Evolutionary conservation across 2,797 vertebrate genomes (phyloP).

Genomic region (Dryobates pubescens): DNA sequence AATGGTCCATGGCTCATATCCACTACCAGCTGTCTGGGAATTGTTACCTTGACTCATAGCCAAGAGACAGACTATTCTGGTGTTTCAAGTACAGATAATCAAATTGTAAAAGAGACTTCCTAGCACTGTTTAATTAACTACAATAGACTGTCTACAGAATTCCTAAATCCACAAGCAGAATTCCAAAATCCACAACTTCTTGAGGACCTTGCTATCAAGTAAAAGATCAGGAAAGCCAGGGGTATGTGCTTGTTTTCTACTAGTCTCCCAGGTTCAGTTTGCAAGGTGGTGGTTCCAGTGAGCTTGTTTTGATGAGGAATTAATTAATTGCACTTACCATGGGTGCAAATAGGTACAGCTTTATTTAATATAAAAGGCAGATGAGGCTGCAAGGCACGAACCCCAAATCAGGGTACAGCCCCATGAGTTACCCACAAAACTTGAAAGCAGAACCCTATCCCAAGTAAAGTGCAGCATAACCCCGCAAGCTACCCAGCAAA

Average conservation of each 20-base stretch:
- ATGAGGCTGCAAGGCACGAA: too few species aligned
- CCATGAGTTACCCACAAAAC: too few species aligned
- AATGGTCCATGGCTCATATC: background rate
- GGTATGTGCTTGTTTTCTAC: background rate
- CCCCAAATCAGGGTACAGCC: too few species aligned
- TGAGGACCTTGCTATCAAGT: background rate
- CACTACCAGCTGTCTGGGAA: background rate
- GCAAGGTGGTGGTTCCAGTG: background rate
- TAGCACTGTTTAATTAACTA: background rate
- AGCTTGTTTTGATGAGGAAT: too few species aligned
- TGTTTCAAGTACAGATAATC: background rate
- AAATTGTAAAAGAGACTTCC: background rate
- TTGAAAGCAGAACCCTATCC: too few species aligned
- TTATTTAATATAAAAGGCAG: too few species aligned
- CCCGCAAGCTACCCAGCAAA: too few species aligned
- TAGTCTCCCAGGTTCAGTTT: background rate
- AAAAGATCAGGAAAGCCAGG: background rate
- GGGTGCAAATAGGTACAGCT: too few species aligned
- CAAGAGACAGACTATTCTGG: accelerated
- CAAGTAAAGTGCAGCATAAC: too few species aligned
- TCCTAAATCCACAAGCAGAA: background rate
- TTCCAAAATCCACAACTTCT: background rate
- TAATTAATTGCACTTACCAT: too few species aligned
- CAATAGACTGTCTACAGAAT: background rate
- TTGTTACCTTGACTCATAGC: background rate